Conservation (phyloP, 2,888 invertebrate species). For the Hypomecis punctinalis region DNA sequence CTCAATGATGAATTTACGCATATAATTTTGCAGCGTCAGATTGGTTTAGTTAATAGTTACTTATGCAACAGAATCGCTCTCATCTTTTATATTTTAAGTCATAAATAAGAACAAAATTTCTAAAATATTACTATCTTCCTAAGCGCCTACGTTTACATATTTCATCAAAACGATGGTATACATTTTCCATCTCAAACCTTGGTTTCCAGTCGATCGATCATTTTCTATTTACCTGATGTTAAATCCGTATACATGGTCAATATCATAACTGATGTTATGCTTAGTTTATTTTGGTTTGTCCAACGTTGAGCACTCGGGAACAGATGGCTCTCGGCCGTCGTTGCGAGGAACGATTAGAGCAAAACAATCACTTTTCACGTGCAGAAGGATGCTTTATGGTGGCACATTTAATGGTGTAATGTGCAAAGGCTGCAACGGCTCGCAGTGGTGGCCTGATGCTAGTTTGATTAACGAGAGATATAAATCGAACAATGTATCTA, state of each 20-base stretch:
- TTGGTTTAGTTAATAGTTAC: no score
- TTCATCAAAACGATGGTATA: conserved; percentile 5
- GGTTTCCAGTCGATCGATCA: conserved; percentile 28
- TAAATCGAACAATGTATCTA: no score
- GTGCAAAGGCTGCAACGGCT: no score
- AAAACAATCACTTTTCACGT: conserved; percentile 3
- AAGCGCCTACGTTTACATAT: conserved; percentile 11
- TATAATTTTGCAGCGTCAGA: no score
- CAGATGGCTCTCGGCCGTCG: conserved; percentile 64
- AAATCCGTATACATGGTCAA: conserved; percentile 50
- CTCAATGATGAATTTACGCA: no score
- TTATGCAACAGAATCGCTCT: no score
- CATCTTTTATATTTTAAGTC: no score
- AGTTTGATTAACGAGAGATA: no score
- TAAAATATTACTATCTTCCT: conserved; percentile 13
- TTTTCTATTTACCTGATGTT: conserved; percentile 19
- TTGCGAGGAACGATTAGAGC: conserved; percentile 22
- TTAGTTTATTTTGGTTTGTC: conserved; percentile 71
- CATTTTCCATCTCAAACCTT: conserved; percentile 9
- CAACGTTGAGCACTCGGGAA: conserved; percentile 59
- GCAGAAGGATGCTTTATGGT: no score
- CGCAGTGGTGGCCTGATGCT: no score
- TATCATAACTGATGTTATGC: conserved; percentile 60
- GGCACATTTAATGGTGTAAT: no score
- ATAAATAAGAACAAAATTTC: not conserved